phyloP scores from a whole-genome alignment of 2,797 vertebrate species.

The Decapterus maruadsi region DNA sequence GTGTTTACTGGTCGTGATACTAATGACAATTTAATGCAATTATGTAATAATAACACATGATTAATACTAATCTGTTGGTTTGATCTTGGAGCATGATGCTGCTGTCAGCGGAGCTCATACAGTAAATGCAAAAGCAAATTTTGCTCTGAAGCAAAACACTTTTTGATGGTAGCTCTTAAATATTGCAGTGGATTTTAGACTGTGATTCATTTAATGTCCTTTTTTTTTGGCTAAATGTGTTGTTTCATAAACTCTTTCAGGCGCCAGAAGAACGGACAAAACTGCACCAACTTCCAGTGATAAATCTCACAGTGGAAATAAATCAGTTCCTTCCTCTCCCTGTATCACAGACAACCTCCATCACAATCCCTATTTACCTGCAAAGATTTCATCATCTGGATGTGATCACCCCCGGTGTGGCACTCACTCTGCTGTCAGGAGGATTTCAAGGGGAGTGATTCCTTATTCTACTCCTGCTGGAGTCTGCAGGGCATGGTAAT shows the following conservation, averaged over 20 bases:
- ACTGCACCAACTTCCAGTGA: slow-evolving; percentile 14
- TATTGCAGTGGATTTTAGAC: background rate
- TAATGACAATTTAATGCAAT: slow-evolving; percentile 16
- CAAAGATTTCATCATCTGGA: slow-evolving; percentile 61
- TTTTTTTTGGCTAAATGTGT: slow-evolving; percentile 3
- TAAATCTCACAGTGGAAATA: slow-evolving; percentile 28
- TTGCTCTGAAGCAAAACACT: slow-evolving; percentile 13
- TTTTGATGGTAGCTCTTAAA: slow-evolving; percentile 20
- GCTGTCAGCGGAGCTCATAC: slow-evolving; percentile 15
- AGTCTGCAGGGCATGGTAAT: slow-evolving; percentile 47
- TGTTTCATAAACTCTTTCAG: slow-evolving; percentile 7
- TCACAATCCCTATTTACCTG: slow-evolving; percentile 54
- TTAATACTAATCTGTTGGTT: slow-evolving; percentile 27
- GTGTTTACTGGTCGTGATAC: slow-evolving; percentile 14
- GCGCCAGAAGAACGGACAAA: slow-evolving; percentile 19
- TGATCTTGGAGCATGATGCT: slow-evolving; percentile 5
- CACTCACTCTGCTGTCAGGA: slow-evolving; percentile 54
- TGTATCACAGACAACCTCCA: slow-evolving; percentile 39
- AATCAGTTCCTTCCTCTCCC: slow-evolving; percentile 35
- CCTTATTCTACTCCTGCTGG: slow-evolving; percentile 52
- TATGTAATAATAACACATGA: slow-evolving; percentile 39
- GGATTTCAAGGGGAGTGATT: slow-evolving; percentile 54
- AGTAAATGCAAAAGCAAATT: slow-evolving; percentile 10
- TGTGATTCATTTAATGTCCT: slow-evolving; percentile 5
- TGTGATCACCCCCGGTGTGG: slow-evolving; percentile 50